phyloP scores from a whole-genome alignment of 2,797 vertebrate species.

The Sandelia bainsii region DNA sequence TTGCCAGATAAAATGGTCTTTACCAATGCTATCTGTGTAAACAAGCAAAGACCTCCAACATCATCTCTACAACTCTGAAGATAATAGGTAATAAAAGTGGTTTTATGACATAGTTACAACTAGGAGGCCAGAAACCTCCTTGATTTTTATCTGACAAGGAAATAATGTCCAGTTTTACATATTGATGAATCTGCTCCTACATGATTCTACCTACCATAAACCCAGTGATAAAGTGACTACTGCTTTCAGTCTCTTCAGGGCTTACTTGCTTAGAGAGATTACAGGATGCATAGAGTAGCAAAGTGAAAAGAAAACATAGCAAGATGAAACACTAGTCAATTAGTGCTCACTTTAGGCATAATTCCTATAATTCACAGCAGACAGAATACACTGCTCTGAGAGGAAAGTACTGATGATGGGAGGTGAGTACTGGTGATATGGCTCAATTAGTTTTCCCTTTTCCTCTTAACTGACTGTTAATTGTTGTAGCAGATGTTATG shows the following conservation, averaged over 20 bases:
- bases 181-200: not conserved
- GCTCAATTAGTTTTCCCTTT: not conserved
- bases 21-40: constrained; percentile 23
- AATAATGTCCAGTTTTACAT: constrained; percentile 14
- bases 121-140: not conserved
- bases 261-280: not conserved
- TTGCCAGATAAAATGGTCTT: constrained; percentile 23
- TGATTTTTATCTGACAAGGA: constrained; percentile 6
- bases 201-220: not conserved
- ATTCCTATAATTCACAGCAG: not conserved
- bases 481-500: no score
- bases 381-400: not conserved
- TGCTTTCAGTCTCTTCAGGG: not conserved
- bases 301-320: not conserved
- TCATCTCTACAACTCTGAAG: not conserved
- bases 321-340: not conserved
- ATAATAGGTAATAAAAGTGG: not conserved
- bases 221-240: not conserved
- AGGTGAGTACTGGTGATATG: not conserved
- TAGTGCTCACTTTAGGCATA: not conserved
- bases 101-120: constrained; percentile 6
- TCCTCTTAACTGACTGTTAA: not conserved
- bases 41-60: constrained; percentile 19
- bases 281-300: not conserved
- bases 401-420: not conserved